phyloP scores from a whole-genome alignment of 1,140 invertebrate genomes.

The Zaprionus taronus region DNA sequence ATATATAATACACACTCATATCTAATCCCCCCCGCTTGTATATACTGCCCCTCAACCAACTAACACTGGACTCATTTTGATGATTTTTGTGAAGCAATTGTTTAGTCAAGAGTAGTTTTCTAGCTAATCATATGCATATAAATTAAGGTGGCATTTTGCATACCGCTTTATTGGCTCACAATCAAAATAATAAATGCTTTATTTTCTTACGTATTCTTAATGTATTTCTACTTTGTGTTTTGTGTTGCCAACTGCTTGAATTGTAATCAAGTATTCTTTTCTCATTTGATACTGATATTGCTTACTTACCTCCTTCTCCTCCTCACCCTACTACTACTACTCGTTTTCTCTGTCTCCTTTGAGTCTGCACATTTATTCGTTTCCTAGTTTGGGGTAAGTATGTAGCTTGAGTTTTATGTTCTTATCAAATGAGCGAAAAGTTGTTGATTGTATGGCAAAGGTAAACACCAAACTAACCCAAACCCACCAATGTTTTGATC shows the following conservation, averaged over 20 bases:
- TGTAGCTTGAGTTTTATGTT: constrained; percentile 44
- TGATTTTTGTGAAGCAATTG: constrained; percentile 79
- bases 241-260: constrained; percentile 33
- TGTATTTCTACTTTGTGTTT: constrained; percentile 37
- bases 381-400: constrained; percentile 67
- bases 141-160: constrained; percentile 38
- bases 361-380: constrained; percentile 40
- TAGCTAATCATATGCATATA: constrained; percentile 28
- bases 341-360: constrained; percentile 14
- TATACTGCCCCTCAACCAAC: constrained; percentile 16
- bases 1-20: background rate
- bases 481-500: constrained; percentile 47
- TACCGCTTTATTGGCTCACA: constrained; percentile 36
- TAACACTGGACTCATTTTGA: constrained; percentile 61
- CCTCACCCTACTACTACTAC: constrained; percentile 11
- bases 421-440: constrained; percentile 34
- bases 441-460: constrained; percentile 30
- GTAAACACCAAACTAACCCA: constrained; percentile 53
- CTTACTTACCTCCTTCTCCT: constrained; percentile 15
- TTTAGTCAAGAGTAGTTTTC: constrained; percentile 71
- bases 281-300: constrained; percentile 13
- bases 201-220: constrained; percentile 40
- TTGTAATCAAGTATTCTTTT: constrained; percentile 24
- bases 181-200: constrained; percentile 61
- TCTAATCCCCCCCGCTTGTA: constrained; percentile 13